Conservation (phyloP, 2,113 vertebrate species). For the Psephotus haematonotus region DNA sequence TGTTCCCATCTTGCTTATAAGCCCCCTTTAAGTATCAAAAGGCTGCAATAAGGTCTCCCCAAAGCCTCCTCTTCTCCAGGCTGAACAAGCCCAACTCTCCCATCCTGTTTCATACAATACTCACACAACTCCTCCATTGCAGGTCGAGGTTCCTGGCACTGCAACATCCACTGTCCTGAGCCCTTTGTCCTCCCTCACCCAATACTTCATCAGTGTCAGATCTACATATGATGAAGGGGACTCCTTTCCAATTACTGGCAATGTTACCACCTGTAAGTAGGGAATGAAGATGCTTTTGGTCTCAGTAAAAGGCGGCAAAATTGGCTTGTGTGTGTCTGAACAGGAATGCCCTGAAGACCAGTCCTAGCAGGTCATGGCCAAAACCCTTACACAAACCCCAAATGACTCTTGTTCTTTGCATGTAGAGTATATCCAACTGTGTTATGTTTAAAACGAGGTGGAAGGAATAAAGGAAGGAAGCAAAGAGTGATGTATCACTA, state of each 20-base stretch:
- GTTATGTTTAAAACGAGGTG: background rate
- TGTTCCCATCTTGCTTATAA: background rate
- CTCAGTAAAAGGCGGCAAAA: background rate
- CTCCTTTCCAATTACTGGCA: conserved; percentile 82
- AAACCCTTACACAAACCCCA: background rate
- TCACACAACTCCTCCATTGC: background rate
- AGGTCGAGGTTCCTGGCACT: conserved; percentile 83
- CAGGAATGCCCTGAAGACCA: background rate
- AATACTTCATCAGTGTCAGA: conserved; percentile 83
- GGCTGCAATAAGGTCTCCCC: background rate
- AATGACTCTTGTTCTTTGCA: background rate
- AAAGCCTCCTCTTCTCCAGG: background rate
- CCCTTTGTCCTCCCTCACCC: conserved; percentile 86
- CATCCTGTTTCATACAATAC: background rate
- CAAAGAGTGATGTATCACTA: background rate
- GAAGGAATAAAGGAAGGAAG: background rate
- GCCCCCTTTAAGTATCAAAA: background rate
- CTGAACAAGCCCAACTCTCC: background rate
- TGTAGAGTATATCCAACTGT: background rate
- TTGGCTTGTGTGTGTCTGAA: background rate
- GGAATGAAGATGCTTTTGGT: background rate
- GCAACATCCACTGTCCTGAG: conserved; percentile 78
- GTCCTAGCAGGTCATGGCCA: background rate
- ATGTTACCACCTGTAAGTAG: conserved; percentile 88
- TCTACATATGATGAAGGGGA: conserved; percentile 78